These are phyloP conservation scores for Halcyon leucocephala DNA, from an alignment of 2,797 vertebrate species.

Conservation along the genomic window DNA sequence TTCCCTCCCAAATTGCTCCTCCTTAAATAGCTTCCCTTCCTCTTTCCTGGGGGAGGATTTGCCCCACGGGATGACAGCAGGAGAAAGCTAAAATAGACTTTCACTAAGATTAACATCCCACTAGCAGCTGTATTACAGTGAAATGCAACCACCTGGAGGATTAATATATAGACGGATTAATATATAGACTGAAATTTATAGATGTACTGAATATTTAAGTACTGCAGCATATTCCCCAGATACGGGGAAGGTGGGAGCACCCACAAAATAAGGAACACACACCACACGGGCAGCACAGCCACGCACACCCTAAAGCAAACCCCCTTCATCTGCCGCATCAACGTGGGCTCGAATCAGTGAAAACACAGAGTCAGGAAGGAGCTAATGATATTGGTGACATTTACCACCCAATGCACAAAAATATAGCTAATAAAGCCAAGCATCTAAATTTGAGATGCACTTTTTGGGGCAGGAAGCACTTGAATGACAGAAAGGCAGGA, in stretches of 20 bases:
- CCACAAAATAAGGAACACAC: neutral
- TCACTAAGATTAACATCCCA: neutral
- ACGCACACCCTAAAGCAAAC: neutral
- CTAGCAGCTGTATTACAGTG: neutral
- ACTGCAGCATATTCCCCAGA: neutral
- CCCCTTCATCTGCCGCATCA: neutral
- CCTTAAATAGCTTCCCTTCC: conserved; percentile 3
- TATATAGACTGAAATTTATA: neutral
- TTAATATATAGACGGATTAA: neutral
- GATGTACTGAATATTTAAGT: neutral
- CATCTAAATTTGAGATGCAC: neutral
- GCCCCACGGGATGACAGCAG: neutral
- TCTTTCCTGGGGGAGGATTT: neutral
- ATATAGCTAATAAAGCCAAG: neutral
- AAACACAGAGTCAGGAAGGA: neutral
- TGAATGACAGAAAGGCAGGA: neutral
- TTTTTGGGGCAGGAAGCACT: neutral
- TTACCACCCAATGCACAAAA: neutral
- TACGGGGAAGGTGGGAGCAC: neutral
- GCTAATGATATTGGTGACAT: neutral
- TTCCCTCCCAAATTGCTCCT: neutral
- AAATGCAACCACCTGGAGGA: conserved; percentile 17
- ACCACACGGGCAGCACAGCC: neutral
- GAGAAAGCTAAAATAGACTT: conserved; percentile 6
- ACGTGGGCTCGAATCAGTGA: rapidly evolving